These are phyloP conservation scores for Maconellicoccus hirsutus DNA, from an alignment of 1,140 invertebrate genomes.

Conservation along the genomic window DNA sequence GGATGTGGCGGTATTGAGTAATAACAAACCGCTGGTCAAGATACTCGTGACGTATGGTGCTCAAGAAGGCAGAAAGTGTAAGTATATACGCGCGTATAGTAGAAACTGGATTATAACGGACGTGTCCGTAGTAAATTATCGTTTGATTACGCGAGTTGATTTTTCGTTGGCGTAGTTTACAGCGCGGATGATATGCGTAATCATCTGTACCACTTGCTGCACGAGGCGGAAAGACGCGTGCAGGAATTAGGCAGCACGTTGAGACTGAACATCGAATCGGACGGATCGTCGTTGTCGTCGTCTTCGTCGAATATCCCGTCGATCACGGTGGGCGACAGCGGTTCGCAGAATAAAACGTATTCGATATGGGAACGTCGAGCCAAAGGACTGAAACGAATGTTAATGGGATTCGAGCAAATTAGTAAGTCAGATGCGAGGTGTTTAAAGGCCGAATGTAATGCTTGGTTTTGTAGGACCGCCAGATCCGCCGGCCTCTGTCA, in stretches of 20 bases:
- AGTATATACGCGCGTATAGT: no score
- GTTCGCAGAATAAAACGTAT: conserved; percentile 53
- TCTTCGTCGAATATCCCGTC: conserved; percentile 37
- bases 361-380: conserved; percentile 75
- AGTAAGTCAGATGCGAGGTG: conserved; percentile 46
- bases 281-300: conserved; percentile 27
- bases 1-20: conserved; percentile 80
- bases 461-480: conserved; percentile 48
- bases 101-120: no score
- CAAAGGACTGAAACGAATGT: conserved; percentile 63
- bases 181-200: conserved; percentile 39
- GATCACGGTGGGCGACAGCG: conserved; percentile 49
- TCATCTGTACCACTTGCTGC: conserved; percentile 58
- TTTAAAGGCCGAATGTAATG: neutral
- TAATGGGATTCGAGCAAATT: conserved; percentile 52
- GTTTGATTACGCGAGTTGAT: no score
- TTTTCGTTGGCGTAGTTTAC: neutral
- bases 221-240: conserved; percentile 65
- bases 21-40: conserved; percentile 72
- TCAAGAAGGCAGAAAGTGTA: conserved; percentile 76
- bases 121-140: no score
- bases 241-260: conserved; percentile 51
- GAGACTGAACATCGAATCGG: conserved; percentile 33
- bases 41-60: conserved; percentile 80
- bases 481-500: conserved; percentile 60